Base-by-base conservation (phyloP, 2,113 vertebrate genomes). In the Dolichotis patagonum region DNA sequence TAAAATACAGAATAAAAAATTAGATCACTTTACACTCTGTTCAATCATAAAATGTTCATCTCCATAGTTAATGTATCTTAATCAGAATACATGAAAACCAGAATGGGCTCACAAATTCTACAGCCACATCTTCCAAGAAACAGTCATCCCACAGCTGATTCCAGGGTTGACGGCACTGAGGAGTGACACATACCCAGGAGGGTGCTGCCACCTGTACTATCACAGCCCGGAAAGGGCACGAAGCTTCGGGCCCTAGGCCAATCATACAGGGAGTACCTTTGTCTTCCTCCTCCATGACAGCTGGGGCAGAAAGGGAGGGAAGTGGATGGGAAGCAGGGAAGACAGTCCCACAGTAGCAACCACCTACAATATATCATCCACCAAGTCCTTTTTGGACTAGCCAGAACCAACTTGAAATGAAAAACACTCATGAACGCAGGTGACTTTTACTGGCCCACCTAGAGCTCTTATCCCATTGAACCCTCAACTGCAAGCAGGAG, bases 11-110 rank as follows among this genome's bases (percentile, higher is more conserved):
- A 95, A 97, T 75, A 85, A 75, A 65, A 58, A 87, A 56, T 35
- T 85, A 92, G 46, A 82, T 96, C 85, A 81, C 88, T 88, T 92
- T 32, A 88, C 65, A 75, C 28, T 88, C 38, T 90, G 28, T 84
- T 95, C 82, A 98, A 67, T 17, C 67, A 12, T 93, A 84, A 97
- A 96, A 91, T 95, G 22, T 1, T 96, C 38, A 95, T 73, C 62
- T 75, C 35, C 67, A 92, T 20, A 95, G 41, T 26, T 49, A 94
- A 95, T 1, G 52, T 38, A 85, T 38, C 32, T 41, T 97, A 90
- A 43, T 86, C 92, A 96, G 73, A 92, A 62, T 73, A 95, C 87
- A 58, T 46, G 96, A 93, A 90, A 95, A 90, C 3, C 30, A 84
- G 88, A 49, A 89, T n/a, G 24, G 49, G 52, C 24, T 97, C 60